These are phyloP conservation scores for Dorcus hopei DNA, from an alignment of 2,888 invertebrate genomes.

Conservation along the genomic window DNA sequence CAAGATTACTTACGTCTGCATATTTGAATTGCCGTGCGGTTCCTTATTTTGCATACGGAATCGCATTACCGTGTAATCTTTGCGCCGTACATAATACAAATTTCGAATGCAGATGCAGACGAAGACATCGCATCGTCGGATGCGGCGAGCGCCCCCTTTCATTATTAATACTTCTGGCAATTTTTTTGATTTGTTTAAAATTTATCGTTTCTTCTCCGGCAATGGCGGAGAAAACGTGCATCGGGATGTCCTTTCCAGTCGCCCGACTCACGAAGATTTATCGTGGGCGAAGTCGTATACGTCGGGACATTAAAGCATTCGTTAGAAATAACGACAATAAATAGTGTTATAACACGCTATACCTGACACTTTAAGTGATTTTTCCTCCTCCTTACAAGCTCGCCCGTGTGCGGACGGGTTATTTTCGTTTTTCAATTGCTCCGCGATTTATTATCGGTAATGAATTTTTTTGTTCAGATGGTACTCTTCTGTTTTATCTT, in stretches of 20 bases:
- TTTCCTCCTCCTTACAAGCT: too few species aligned
- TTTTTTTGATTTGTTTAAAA: too few species aligned
- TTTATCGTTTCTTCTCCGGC: too few species aligned
- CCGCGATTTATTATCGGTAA: too few species aligned
- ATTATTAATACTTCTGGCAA: neutral
- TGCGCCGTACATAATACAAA: neutral
- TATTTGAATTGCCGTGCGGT: conserved; percentile 1
- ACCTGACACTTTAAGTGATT: too few species aligned
- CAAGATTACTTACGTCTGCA: conserved; percentile 3
- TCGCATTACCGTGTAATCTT: neutral
- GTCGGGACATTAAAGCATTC: conserved; percentile 12
- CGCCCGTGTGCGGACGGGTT: too few species aligned
- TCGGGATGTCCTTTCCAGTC: neutral
- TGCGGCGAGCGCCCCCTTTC: neutral
- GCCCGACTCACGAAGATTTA: conserved; percentile 14
- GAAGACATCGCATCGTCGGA: too few species aligned
- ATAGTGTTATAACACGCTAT: conserved; percentile 5
- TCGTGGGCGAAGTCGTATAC: conserved; percentile 10
- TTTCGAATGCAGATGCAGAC: neutral
- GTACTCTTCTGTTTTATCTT: too few species aligned
- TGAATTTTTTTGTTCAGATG: too few species aligned
- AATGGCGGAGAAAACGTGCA: too few species aligned
- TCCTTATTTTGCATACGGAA: conserved; percentile 2
- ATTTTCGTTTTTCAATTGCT: too few species aligned
- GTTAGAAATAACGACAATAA: conserved; percentile 13